Evolutionary conservation across 1,140 invertebrate species (phyloP).

Genomic region (Heliothis subflexa): DNA sequence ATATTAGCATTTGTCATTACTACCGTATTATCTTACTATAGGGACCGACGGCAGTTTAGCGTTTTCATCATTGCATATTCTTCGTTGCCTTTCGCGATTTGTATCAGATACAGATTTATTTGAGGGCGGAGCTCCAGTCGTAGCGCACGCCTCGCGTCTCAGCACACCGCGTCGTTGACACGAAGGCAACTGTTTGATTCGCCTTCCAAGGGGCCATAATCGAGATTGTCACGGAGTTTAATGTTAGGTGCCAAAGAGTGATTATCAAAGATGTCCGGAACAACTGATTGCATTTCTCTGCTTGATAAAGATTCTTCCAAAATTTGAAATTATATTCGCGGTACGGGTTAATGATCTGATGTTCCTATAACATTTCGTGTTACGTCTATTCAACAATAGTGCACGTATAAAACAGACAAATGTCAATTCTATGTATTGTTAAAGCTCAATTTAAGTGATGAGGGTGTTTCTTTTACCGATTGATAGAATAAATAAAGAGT

Average conservation of each 20-base stretch:
- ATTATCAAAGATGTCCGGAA: constrained; percentile 83
- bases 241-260: constrained; percentile 84
- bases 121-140: constrained; percentile 48
- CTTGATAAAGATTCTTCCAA: constrained; percentile 79
- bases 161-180: constrained; percentile 36
- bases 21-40: constrained; percentile 64
- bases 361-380: constrained; percentile 81
- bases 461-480: constrained; percentile 74
- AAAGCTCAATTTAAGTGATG: constrained; percentile 81
- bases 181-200: constrained; percentile 60
- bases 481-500: constrained; percentile 69
- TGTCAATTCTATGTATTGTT: constrained; percentile 82
- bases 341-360: constrained; percentile 85
- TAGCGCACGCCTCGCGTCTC: constrained; percentile 21
- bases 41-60: constrained; percentile 67
- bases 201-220: constrained; percentile 66
- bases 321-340: constrained; percentile 79
- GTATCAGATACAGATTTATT: constrained; percentile 50
- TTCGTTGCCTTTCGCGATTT: constrained; percentile 63
- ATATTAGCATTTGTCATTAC: constrained; percentile 76
- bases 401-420: constrained; percentile 62
- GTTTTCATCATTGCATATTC: constrained; percentile 72
- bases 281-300: constrained; percentile 73
- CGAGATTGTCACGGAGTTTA: constrained; percentile 70
- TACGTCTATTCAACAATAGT: constrained; percentile 74